Evolutionary conservation across 2,113 vertebrate genomes (phyloP).

Genomic region (Chionomys nivalis): DNA sequence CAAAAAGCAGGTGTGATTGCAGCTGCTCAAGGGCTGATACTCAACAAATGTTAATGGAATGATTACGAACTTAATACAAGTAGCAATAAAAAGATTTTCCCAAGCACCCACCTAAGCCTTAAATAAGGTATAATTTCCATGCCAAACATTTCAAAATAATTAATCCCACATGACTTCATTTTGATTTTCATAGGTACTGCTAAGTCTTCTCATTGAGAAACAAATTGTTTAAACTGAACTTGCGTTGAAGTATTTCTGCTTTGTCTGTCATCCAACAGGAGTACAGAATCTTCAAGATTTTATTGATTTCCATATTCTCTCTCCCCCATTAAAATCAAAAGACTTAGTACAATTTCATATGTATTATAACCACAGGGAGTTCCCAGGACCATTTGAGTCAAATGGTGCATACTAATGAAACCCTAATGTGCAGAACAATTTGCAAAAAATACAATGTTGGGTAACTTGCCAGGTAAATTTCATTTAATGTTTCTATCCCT

Average conservation of each 20-base stretch:
- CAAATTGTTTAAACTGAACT: neutral
- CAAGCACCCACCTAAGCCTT: conserved; percentile 15
- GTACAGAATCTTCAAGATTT: neutral
- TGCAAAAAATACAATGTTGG: neutral
- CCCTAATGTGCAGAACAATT: neutral
- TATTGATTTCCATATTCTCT: neutral
- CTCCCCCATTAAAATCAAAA: neutral
- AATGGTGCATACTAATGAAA: neutral
- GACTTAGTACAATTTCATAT: neutral
- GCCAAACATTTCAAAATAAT: conserved; percentile 38
- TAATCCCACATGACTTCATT: conserved; percentile 4
- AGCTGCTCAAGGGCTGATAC: conserved; percentile 6
- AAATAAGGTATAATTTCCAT: conserved; percentile 27
- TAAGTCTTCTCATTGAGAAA: neutral
- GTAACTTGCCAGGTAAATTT: neutral
- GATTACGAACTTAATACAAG: conserved; percentile 54
- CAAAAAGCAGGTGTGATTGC: conserved; percentile 49
- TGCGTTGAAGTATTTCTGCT: neutral
- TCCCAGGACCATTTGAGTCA: neutral
- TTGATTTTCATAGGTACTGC: neutral
- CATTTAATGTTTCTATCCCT: neutral
- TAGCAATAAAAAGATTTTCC: conserved; percentile 31
- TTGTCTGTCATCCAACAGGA: neutral
- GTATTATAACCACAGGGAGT: neutral
- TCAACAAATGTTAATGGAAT: conserved; percentile 64